Evolutionary conservation across 2,888 invertebrate genomes (phyloP).

Genomic region (Anarsia innoxiella): DNA sequence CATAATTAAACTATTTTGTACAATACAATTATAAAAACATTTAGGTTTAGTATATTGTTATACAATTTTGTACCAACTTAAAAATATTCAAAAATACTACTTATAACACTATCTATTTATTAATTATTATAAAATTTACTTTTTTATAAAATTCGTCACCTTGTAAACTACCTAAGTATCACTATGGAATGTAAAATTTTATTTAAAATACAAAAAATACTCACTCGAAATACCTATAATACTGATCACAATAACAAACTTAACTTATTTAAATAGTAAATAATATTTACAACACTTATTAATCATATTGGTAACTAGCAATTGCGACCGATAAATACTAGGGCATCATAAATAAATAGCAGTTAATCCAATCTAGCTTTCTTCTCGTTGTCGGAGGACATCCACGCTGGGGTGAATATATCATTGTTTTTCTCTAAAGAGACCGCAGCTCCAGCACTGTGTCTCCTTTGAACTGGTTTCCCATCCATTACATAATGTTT

Average conservation of each 20-base stretch:
- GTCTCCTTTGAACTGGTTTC: constrained; percentile 52
- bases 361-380: constrained; percentile 13
- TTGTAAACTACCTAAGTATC: constrained; percentile 28
- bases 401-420: constrained; percentile 36
- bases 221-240: constrained; percentile 40
- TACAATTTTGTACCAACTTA: constrained; percentile 21
- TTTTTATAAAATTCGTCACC: constrained; percentile 32
- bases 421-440: constrained; percentile 52
- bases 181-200: constrained; percentile 38
- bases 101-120: too few relatives aligned
- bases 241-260: constrained; percentile 48
- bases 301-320: constrained; percentile 18
- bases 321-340: constrained; percentile 27
- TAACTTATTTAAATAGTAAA: constrained; percentile 13
- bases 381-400: constrained; percentile 35
- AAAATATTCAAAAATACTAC: constrained; percentile 23
- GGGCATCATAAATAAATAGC: constrained; percentile 22
- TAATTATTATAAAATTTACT: constrained; percentile 15
- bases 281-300: constrained; percentile 15
- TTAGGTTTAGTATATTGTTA: constrained; percentile 1
- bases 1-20: neutral
- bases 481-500: constrained; percentile 35
- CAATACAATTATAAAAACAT: neutral
- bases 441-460: constrained; percentile 57
- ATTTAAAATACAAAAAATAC: constrained; percentile 17